Conservation (phyloP, 2,113 vertebrate genomes). For the Mormyrus lacerda region DNA sequence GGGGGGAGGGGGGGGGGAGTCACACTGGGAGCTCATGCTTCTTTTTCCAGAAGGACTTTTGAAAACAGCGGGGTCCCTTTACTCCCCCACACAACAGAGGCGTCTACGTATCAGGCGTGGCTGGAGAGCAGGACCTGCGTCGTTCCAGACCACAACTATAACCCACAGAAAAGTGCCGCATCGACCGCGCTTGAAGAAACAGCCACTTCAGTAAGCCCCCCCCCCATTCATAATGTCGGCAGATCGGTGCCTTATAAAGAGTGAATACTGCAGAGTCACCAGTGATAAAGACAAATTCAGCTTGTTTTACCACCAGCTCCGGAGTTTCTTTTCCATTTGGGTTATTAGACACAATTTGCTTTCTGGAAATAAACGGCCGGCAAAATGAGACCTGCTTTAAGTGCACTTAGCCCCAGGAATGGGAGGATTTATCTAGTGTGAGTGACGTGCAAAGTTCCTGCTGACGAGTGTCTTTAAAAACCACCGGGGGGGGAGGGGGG, state of each 20-base stretch:
- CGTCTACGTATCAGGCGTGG: not conserved
- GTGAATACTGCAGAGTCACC: not conserved
- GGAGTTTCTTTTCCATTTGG: slow-evolving; percentile 33
- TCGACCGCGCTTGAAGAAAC: not conserved
- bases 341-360: not conserved
- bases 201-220: not conserved
- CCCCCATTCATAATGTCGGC: slow-evolving; percentile 9
- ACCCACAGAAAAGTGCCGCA: not conserved
- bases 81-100: not conserved
- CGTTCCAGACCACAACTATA: not conserved
- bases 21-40: not conserved
- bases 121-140: not conserved
- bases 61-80: not conserved
- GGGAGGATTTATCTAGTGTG: not conserved
- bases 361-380: slow-evolving; percentile 11
- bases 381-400: slow-evolving; percentile 27
- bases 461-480: not conserved
- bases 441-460: not conserved
- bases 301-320: slow-evolving; percentile 5
- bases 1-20: not conserved
- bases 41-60: not conserved
- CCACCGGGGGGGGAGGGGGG: not conserved
- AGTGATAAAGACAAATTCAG: slow-evolving; percentile 21
- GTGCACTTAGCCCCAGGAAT: slow-evolving; percentile 27
- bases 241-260: slow-evolving; percentile 16